Conservation (phyloP, 2,113 vertebrate species). For the Otus sunia region DNA sequence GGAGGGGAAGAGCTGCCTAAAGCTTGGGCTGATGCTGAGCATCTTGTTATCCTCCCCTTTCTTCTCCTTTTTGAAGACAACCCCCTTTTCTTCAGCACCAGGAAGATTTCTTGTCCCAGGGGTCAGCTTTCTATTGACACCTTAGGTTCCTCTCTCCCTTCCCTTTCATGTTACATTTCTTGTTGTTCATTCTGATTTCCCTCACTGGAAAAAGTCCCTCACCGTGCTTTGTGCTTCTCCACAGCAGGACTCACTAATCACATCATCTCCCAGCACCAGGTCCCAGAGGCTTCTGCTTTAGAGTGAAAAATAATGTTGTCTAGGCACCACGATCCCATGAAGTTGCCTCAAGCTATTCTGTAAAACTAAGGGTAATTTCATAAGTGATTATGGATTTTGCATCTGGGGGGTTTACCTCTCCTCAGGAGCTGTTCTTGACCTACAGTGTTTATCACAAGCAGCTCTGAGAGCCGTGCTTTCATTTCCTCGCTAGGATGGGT, state of each 20-base stretch:
- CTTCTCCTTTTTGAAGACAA: neutral
- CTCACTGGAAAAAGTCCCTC: neutral
- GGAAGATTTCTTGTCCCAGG: neutral
- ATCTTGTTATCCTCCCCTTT: neutral
- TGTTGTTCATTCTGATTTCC: neutral
- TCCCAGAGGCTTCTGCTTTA: neutral
- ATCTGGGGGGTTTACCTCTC: neutral
- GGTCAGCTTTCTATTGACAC: neutral
- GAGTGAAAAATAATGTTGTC: neutral
- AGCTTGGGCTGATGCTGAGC: neutral
- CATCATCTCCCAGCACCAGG: neutral
- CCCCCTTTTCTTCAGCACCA: neutral
- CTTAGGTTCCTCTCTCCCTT: neutral
- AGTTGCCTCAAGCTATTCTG: neutral
- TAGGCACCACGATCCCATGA: neutral
- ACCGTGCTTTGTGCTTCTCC: neutral
- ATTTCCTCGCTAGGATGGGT: neutral
- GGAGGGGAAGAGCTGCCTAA: neutral
- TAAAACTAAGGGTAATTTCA: constrained; percentile 7
- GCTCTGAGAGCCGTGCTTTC: neutral
- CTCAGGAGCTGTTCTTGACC: neutral
- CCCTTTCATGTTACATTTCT: neutral
- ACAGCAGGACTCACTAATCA: neutral
- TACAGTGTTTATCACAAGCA: neutral
- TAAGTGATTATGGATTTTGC: neutral